A percentile compares a stretch with the other conserved stretches of the same genome.
These are phyloP conservation scores for Cepaea hortensis DNA, from an alignment of 2,888 invertebrate genomes.

Conservation along the genomic window DNA sequence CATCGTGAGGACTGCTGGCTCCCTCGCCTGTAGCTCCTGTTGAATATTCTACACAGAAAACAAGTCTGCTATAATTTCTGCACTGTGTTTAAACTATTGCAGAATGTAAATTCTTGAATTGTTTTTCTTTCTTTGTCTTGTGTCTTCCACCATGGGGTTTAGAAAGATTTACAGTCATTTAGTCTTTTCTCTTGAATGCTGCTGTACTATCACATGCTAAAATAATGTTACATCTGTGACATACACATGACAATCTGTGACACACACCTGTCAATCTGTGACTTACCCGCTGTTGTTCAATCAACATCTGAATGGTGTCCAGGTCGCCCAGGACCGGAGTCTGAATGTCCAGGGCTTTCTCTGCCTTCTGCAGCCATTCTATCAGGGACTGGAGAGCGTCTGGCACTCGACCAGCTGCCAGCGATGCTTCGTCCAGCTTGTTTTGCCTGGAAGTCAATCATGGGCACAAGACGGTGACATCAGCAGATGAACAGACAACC, in stretches of 20 bases:
- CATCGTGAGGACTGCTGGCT: slow-evolving; percentile 72
- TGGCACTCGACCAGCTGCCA: slow-evolving; percentile 73
- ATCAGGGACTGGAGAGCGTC: slow-evolving; percentile 74
- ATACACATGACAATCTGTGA: no score
- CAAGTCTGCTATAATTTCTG: no score
- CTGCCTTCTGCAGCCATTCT: slow-evolving; percentile 75
- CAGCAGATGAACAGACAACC: background rate
- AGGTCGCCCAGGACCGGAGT: slow-evolving; percentile 75
- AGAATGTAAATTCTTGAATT: no score
- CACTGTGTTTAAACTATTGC: no score
- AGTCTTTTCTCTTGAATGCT: no score
- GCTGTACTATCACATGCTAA: no score
- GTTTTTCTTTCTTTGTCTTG: no score
- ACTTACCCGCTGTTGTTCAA: slow-evolving; percentile 75
- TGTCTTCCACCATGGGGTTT: no score
- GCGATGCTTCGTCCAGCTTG: slow-evolving; percentile 75
- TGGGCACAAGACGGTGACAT: no score
- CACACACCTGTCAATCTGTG: no score
- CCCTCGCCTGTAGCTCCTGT: slow-evolving; percentile 71
- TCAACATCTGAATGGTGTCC: slow-evolving; percentile 75
- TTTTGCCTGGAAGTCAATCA: slow-evolving; percentile 66
- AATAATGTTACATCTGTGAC: no score
- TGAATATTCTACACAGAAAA: slow-evolving; percentile 61
- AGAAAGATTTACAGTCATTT: no score
- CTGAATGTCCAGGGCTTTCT: slow-evolving; percentile 71